Conservation (phyloP, 2,113 vertebrate genomes). For the Motacilla alba region DNA sequence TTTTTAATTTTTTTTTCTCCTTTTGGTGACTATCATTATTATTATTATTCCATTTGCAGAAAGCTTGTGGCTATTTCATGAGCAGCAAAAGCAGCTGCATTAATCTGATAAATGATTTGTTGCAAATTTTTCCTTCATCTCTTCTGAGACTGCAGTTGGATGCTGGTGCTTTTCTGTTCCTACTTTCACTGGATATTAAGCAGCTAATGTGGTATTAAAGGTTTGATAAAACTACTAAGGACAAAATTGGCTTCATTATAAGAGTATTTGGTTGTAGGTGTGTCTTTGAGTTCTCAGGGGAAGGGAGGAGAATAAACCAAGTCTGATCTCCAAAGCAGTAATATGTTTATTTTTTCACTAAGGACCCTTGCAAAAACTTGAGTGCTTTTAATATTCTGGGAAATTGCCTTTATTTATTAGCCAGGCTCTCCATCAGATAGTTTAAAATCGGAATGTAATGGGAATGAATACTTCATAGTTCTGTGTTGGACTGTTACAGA, state of each 20-base stretch:
- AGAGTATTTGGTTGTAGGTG: constrained; percentile 14
- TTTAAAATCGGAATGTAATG: constrained; percentile 60
- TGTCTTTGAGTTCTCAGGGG: constrained; percentile 38
- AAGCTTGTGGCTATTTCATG: constrained; percentile 21
- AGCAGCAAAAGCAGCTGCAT: constrained; percentile 48
- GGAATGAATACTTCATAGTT: constrained; percentile 65
- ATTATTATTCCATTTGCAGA: constrained; percentile 27
- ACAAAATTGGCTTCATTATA: constrained; percentile 30
- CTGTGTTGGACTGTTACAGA: constrained; percentile 68
- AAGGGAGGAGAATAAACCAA: constrained; percentile 11
- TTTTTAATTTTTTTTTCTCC: background rate
- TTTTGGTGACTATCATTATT: background rate
- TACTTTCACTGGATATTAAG: constrained; percentile 63
- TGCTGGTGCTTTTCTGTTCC: background rate
- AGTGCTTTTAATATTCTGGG: constrained; percentile 62
- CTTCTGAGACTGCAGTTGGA: background rate
- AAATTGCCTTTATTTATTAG: constrained; percentile 65
- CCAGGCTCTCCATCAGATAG: constrained; percentile 57
- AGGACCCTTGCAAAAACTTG: background rate
- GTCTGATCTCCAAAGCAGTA: background rate
- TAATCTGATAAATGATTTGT: constrained; percentile 63
- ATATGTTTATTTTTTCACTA: constrained; percentile 27
- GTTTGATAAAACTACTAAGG: constrained; percentile 51
- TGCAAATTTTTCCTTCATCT: constrained; percentile 60
- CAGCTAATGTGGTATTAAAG: constrained; percentile 61